Percentiles rank a stretch among this genome's conserved stretches.
phyloP scores from a whole-genome alignment of 2,113 vertebrate genomes.

The Salvelinus fontinalis region DNA sequence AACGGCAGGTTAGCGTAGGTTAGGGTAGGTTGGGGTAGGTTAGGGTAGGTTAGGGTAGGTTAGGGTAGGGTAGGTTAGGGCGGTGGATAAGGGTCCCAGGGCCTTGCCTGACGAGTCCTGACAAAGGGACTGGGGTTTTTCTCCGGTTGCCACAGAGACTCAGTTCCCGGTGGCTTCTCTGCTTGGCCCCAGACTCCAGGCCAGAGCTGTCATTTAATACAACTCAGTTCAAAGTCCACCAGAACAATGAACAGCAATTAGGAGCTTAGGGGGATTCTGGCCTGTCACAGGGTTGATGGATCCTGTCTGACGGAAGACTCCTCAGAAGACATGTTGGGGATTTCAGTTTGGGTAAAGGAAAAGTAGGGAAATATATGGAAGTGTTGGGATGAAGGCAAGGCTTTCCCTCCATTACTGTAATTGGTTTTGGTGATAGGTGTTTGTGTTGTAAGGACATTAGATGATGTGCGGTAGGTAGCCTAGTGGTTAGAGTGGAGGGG shows the following conservation, averaged over 20 bases:
- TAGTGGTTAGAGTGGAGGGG: too few relatives aligned
- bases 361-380: neutral
- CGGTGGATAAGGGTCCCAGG: too few relatives aligned
- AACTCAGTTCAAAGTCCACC: slow-evolving; percentile 72
- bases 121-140: slow-evolving; percentile 52
- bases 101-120: slow-evolving; percentile 30
- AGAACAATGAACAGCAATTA: slow-evolving; percentile 73
- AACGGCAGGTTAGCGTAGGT: neutral
- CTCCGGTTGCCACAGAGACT: slow-evolving; percentile 10
- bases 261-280: slow-evolving; percentile 68
- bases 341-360: neutral
- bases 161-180: too few relatives aligned
- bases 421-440: neutral
- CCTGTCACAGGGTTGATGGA: slow-evolving; percentile 53
- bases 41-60: neutral
- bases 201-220: slow-evolving; percentile 52
- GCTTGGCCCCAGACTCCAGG: slow-evolving; percentile 10
- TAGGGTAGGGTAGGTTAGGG: neutral
- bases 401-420: too few relatives aligned
- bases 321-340: neutral
- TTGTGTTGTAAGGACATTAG: too few relatives aligned
- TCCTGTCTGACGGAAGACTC: slow-evolving; percentile 2
- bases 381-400: neutral
- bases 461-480: too few relatives aligned
- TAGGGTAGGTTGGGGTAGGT: neutral